Conservation (phyloP, 2,113 vertebrate genomes). For the Istiophorus platypterus region DNA sequence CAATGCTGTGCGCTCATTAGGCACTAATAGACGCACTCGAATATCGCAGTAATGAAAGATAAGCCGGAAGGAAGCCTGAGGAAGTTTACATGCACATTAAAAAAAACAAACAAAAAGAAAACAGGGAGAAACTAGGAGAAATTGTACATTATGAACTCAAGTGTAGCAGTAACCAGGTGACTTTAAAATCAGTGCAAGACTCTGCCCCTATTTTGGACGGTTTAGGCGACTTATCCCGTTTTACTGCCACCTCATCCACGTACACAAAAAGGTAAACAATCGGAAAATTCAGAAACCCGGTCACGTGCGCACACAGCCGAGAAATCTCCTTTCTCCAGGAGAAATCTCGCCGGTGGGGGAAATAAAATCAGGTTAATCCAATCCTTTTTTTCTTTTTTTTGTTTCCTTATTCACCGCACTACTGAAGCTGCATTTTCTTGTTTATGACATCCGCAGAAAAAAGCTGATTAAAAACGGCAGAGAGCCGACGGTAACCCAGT, state of each 20-base stretch:
- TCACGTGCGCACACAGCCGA: no score
- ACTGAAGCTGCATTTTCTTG: neutral
- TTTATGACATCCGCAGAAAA: neutral
- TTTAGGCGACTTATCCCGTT: no score
- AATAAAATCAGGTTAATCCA: neutral
- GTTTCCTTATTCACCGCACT: no score
- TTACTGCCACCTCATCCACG: no score
- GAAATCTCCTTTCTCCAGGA: neutral
- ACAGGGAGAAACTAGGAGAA: neutral
- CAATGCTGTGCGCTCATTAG: slow-evolving; percentile 8
- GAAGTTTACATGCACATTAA: neutral
- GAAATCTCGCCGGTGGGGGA: neutral
- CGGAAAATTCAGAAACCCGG: neutral
- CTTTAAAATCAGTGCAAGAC: neutral
- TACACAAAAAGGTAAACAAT: no score
- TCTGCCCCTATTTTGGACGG: no score
- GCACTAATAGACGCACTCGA: slow-evolving; percentile 24
- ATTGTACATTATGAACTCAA: neutral
- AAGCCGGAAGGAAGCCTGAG: no score
- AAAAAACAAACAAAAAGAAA: no score
- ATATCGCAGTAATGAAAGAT: slow-evolving; percentile 30
- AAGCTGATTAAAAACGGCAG: neutral
- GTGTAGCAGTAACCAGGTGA: neutral
- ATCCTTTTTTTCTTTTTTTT: no score
- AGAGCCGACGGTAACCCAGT: neutral